Conservation (phyloP, 2,113 vertebrate species). For the Labrus mixtus region DNA sequence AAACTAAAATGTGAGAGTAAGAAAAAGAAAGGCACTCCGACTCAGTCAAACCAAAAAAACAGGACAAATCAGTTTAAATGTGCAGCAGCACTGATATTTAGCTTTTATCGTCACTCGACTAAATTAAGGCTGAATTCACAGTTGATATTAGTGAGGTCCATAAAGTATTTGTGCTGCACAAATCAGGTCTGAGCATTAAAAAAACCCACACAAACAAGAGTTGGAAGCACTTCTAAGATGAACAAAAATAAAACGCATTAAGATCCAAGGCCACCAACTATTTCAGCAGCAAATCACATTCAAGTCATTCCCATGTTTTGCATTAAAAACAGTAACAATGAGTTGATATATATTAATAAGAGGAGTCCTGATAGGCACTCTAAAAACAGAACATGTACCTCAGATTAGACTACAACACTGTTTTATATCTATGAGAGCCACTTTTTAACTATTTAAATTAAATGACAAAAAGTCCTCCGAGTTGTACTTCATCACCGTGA, state of each 20-base stretch:
- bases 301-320: constrained; percentile 41
- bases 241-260: constrained; percentile 26
- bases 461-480: constrained; percentile 11
- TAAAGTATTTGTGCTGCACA: constrained; percentile 5
- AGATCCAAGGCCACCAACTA: constrained; percentile 38
- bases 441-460: constrained; percentile 3
- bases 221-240: constrained; percentile 6
- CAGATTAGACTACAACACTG: neutral
- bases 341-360: constrained; percentile 11
- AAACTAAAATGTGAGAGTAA: neutral
- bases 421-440: neutral
- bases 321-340: constrained; percentile 35
- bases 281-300: constrained; percentile 58
- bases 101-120: neutral
- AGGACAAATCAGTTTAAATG: neutral
- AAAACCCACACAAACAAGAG: neutral
- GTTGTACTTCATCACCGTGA: neutral
- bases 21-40: neutral
- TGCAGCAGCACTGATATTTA: neutral
- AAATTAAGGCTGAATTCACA: constrained; percentile 44
- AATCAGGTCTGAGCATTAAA: constrained; percentile 18
- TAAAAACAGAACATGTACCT: constrained; percentile 17
- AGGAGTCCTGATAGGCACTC: constrained; percentile 14
- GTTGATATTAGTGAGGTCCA: constrained; percentile 24
- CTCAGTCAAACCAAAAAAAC: constrained; percentile 3